A percentile compares a stretch with the other conserved stretches of the same genome.
phyloP scores from a whole-genome alignment of 2,888 invertebrate species.

The Amphiduros pacificus region DNA sequence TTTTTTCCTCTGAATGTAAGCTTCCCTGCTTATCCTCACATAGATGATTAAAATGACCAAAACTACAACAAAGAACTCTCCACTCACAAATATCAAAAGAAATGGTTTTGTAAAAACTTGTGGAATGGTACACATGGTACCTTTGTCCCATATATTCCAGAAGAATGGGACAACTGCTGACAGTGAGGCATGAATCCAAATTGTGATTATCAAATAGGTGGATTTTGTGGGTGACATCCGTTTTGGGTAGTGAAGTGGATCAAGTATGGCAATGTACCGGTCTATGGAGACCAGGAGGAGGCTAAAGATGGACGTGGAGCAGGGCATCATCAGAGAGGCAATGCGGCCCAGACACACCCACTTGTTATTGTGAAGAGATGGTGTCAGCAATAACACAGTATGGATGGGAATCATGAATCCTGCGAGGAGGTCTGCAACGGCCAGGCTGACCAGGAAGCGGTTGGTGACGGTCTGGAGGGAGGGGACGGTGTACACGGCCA shows the following conservation, averaged over 20 bases:
- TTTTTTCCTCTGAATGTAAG: background rate
- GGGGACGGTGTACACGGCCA: background rate
- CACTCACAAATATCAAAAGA: background rate
- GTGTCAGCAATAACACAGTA: background rate
- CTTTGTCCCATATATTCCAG: background rate
- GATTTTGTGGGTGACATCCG: conserved; percentile 52
- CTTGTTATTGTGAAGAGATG: background rate
- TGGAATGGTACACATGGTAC: background rate
- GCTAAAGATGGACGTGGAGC: background rate
- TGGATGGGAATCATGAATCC: background rate
- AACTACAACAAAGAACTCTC: background rate
- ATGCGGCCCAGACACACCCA: background rate
- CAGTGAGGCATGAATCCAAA: background rate
- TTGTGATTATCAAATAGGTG: background rate
- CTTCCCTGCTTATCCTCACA: background rate
- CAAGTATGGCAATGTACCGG: conserved; percentile 31
- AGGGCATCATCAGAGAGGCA: background rate
- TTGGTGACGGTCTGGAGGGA: background rate
- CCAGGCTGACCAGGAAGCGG: background rate
- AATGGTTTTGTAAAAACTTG: background rate
- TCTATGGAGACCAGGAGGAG: background rate
- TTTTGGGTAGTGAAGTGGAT: conserved; percentile 29
- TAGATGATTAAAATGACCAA: background rate
- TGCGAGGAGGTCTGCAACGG: background rate
- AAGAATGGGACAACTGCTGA: background rate